These are phyloP conservation scores for Drosophila littoralis DNA, from an alignment of 1,140 invertebrate species.

Conservation along the genomic window DNA sequence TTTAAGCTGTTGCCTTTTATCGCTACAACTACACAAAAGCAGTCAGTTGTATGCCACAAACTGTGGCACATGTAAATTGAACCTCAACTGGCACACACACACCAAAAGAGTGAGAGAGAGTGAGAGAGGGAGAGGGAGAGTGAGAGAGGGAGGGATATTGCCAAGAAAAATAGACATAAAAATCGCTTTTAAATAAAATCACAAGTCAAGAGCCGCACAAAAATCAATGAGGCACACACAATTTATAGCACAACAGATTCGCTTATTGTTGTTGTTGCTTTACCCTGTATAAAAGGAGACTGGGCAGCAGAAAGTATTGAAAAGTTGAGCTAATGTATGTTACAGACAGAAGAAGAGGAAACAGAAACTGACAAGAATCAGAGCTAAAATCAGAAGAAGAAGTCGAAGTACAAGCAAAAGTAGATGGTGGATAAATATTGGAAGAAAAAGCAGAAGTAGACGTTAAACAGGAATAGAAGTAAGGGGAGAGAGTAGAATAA, in stretches of 20 bases:
- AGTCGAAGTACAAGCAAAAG: neutral
- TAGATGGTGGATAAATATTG: neutral
- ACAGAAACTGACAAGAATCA: neutral
- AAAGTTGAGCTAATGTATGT: neutral
- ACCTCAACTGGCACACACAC: no score
- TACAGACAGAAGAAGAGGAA: neutral
- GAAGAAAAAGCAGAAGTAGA: neutral
- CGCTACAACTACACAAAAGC: slow-evolving; percentile 27
- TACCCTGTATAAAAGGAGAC: slow-evolving; percentile 25
- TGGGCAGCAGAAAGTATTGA: neutral
- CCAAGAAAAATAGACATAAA: slow-evolving; percentile 48
- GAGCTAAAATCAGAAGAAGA: neutral
- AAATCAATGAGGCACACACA: slow-evolving; percentile 63
- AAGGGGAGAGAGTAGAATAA: neutral
- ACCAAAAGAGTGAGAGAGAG: no score
- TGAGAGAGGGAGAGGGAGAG: neutral
- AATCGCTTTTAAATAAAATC: slow-evolving; percentile 64
- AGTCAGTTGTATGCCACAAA: slow-evolving; percentile 22
- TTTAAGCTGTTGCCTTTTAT: slow-evolving; percentile 43
- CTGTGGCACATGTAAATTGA: slow-evolving; percentile 45
- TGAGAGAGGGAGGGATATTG: neutral
- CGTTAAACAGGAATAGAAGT: neutral
- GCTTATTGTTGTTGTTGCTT: neutral
- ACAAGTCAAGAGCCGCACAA: slow-evolving; percentile 47
- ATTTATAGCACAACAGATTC: slow-evolving; percentile 60